Conservation (phyloP, 2,888 invertebrate species). For the Cyrtodaria siliqua region DNA sequence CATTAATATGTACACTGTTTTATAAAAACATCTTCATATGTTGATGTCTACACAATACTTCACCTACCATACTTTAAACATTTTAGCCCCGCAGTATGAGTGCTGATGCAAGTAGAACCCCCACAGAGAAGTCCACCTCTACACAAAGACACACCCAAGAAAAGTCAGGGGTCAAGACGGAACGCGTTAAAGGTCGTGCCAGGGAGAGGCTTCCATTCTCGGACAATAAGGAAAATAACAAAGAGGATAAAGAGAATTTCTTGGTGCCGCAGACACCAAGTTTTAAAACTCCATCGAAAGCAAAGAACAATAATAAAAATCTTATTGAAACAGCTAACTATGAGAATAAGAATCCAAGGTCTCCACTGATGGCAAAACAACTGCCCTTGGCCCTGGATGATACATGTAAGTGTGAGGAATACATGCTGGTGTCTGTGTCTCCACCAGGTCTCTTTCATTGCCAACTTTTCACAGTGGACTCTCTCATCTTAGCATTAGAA, state of each 20-base stretch:
- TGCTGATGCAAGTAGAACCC: slow-evolving; percentile 62
- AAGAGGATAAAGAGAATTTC: slow-evolving; percentile 82
- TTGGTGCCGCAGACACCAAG: slow-evolving; percentile 84
- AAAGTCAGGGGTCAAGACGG: slow-evolving; percentile 54
- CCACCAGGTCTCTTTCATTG: too few relatives aligned
- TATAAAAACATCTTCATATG: too few relatives aligned
- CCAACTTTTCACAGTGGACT: too few relatives aligned
- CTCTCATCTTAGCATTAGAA: too few relatives aligned
- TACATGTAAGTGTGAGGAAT: slow-evolving; percentile 80
- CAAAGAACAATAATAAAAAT: slow-evolving; percentile 57
- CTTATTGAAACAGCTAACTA: slow-evolving; percentile 44
- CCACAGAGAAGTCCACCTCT: slow-evolving; percentile 31
- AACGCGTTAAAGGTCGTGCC: slow-evolving; percentile 68
- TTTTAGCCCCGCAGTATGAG: slow-evolving; percentile 65
- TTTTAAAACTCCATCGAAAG: slow-evolving; percentile 66
- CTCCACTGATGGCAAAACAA: slow-evolving; percentile 77
- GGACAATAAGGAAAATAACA: slow-evolving; percentile 65
- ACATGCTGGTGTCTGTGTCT: too few relatives aligned
- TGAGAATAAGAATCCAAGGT: slow-evolving; percentile 68
- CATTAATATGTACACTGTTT: too few relatives aligned
- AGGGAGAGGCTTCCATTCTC: slow-evolving; percentile 76
- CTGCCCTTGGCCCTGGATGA: slow-evolving; percentile 75
- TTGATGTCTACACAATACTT: too few relatives aligned
- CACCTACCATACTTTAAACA: too few relatives aligned
- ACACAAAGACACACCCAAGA: slow-evolving; percentile 35